Base-by-base conservation (phyloP, 2,797 vertebrate genomes). In the Bradypus variegatus region DNA sequence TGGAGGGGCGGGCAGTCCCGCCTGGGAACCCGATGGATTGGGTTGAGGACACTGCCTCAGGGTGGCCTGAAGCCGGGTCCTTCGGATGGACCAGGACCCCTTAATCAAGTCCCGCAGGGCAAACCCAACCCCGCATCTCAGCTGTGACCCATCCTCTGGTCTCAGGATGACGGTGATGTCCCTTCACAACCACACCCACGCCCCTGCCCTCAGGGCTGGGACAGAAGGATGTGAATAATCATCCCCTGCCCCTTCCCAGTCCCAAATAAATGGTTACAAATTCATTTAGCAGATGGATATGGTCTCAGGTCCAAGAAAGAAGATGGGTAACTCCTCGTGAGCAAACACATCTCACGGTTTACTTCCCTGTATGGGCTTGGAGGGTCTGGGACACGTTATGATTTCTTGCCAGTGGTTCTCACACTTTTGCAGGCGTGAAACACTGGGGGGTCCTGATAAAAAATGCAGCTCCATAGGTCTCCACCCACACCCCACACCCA, bases 341-440 rank as follows among this genome's bases (percentile, higher is more conserved):
- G 4, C 58, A 45, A 8, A 6, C 13, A 60, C 27, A 48, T 25
- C 48, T 81, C n/a, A 7, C 27, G 41, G 58, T 64, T 70, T 69
- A n/a, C 41, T 53, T 36, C 21, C 14, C 53, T 18, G 4, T 31
- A 55, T 11, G 36, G 58, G 21, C 6, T 6, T 1, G 31, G 45
- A 33, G 23, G 9, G n/a, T 31, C 92, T 62, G 33, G n/a, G 81
- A 29, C 11, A 13, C 36, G 15, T 7, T 23, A 8, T 10, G 18
- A 29, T 48, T 27, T 58, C 55, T 75, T 69, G 29, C 77, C 33
- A 0, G 62, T 9, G 10, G 50, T 79, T 77, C 53, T 73, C 48
- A 58, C 6, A 6, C 23, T 41, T 55, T 16, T 13, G 25, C 31
- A 33, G 6, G 19, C 4, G 0, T 58, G 1, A 19, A 16, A 58